phyloP scores from a whole-genome alignment of 2,113 vertebrate genomes.

The Passer montanus region DNA sequence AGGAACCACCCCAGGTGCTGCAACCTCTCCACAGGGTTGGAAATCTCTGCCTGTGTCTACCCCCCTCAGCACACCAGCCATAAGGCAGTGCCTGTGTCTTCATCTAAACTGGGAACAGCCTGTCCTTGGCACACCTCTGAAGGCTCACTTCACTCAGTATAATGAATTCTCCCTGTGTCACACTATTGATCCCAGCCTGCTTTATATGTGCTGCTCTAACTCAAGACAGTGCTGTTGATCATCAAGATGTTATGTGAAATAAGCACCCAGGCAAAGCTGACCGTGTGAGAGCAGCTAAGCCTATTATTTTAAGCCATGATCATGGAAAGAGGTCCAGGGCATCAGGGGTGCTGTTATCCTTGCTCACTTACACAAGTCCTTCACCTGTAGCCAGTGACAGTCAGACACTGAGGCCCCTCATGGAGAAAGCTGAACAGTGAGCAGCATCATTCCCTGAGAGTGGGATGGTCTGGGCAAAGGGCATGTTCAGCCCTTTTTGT shows the following conservation, averaged over 20 bases:
- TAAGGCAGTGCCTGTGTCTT: not conserved
- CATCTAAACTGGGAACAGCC: not conserved
- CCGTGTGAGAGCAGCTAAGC: not conserved
- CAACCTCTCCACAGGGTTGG: rapidly evolving
- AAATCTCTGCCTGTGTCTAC: rapidly evolving
- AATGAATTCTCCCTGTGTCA: not conserved
- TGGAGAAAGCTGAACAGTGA: not conserved
- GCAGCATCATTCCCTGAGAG: not conserved
- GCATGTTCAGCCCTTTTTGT: not conserved
- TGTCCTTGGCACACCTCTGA: not conserved
- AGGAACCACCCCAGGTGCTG: not conserved
- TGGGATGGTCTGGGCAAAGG: not conserved
- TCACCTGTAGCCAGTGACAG: not conserved
- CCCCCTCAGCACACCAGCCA: not conserved
- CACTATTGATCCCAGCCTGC: not conserved
- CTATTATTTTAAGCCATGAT: not conserved
- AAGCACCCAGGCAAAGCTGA: not conserved
- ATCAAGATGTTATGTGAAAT: not conserved
- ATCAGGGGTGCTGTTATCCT: not conserved
- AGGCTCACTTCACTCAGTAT: rapidly evolving
- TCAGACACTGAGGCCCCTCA: rapidly evolving
- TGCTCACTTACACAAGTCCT: not conserved
- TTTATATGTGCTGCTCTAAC: not conserved
- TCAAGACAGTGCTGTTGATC: not conserved
- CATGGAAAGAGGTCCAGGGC: not conserved